Evolutionary conservation across 2,113 vertebrate species (phyloP), one percentile per base, ranked within the genome.

Genomic region (Oncorhynchus keta): DNA sequence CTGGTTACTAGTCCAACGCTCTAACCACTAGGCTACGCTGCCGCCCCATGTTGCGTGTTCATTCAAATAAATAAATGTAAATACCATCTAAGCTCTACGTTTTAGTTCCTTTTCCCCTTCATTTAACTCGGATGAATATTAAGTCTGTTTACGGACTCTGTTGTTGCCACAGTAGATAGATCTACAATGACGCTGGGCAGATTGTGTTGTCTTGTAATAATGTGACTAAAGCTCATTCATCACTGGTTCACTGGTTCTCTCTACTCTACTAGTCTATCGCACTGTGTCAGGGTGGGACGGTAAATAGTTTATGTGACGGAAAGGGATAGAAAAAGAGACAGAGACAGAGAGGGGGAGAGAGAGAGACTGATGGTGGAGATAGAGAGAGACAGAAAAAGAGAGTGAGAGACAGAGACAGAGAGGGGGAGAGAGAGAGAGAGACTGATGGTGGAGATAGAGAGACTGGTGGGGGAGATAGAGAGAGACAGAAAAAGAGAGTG

Each of bases 61-160:
- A 91, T 92, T 88, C 55, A 48, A 88, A 88, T 83, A 48, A 88
- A 88, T 83, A 82, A 72, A 89, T 91, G 85, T 92, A 91, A 92
- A 89, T 90, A 90, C 86, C 1, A 83, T 73, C 79, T 39, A 80
- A 81, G 87, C 73, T 82, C 66, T 75, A 74, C 1, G 72, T 79
- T 89, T 90, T 83, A 84, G 70, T 86, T 85, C 76, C 68, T 83
- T 88, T 84, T 84, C 82, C 85, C 84, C 85, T 88, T 85, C 82
- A 86, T 91, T 91, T 90, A 72, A 18, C 74, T 86, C 65, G 90
- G 79, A 93, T 91, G 91, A 92, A 94, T 93, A 91, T 90, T 90
- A 92, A 93, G 85, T 81, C 69, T 89, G 90, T 93, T 93, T 91
- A 87, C 85, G 68, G 81, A 59, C 55, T 70, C 75, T 80, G 72